These are phyloP conservation scores for Scelioninae gen. 2 DNA, from an alignment of 2,888 invertebrate genomes.

Conservation along the genomic window DNA sequence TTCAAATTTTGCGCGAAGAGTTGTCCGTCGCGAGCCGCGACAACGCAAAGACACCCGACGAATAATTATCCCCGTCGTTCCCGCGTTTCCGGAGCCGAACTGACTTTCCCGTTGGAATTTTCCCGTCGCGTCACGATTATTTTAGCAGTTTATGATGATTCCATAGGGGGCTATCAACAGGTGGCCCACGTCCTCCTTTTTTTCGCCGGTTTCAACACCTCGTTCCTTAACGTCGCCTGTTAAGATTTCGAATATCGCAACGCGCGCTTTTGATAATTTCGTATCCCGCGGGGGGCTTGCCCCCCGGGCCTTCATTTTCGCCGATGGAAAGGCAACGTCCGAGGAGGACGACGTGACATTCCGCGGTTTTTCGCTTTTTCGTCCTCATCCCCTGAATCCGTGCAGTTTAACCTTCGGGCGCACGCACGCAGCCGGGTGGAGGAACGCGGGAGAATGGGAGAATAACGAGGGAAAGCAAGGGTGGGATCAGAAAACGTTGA, in stretches of 20 bases:
- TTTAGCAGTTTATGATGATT: conserved; percentile 65
- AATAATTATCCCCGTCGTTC: too few relatives aligned
- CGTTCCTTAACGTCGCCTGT: not conserved
- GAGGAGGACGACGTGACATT: conserved; percentile 13
- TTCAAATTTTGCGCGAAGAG: conserved; percentile 24
- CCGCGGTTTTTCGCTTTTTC: conserved; percentile 30
- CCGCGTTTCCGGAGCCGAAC: too few relatives aligned
- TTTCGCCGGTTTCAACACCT: conserved; percentile 40
- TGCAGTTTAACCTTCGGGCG: conserved; percentile 46
- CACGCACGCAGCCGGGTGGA: conserved; percentile 39
- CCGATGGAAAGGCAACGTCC: conserved; percentile 6
- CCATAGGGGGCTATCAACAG: conserved; percentile 69
- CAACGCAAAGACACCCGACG: too few relatives aligned
- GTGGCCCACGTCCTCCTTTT: conserved; percentile 65
- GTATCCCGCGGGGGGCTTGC: not conserved
- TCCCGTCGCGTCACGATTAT: conserved; percentile 48
- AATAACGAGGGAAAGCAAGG: conserved; percentile 48
- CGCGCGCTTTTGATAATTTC: not conserved
- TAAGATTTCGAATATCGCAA: conserved; percentile 7
- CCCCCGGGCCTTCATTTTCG: too few relatives aligned
- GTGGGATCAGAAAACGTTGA: conserved; percentile 68
- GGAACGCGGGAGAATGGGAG: conserved; percentile 58
- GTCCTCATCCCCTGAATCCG: conserved; percentile 27
- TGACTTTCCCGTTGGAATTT: too few relatives aligned
- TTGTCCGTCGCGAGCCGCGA: too few relatives aligned